A percentile compares a stretch with the other conserved stretches of the same genome.
phyloP scores from a whole-genome alignment of 2,113 vertebrate species.

The Sorex fumeus region DNA sequence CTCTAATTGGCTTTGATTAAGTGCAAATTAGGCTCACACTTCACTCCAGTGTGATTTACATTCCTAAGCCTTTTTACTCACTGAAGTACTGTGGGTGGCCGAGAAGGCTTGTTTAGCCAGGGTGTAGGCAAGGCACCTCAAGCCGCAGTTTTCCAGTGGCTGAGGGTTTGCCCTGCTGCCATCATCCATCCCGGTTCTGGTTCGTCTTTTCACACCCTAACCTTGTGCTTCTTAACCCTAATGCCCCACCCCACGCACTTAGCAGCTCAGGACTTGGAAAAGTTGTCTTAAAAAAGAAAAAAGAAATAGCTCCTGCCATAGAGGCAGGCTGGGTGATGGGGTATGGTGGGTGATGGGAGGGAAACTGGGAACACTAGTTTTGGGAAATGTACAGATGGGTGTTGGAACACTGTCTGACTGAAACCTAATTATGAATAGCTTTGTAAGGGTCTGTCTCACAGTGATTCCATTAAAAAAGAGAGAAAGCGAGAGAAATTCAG shows the following conservation, averaged over 20 bases:
- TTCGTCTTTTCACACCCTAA: not conserved
- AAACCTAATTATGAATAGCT: too few relatives aligned
- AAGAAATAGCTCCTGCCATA: too few relatives aligned
- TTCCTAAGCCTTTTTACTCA: constrained; percentile 87
- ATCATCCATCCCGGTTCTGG: not conserved
- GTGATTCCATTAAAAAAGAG: too few relatives aligned
- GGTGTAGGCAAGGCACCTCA: constrained; percentile 66
- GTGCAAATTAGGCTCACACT: constrained; percentile 91
- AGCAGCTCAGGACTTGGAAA: constrained; percentile 17
- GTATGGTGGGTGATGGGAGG: too few relatives aligned
- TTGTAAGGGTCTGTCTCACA: too few relatives aligned
- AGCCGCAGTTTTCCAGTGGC: constrained; percentile 67
- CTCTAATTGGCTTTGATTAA: constrained; percentile 92
- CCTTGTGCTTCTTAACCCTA: not conserved
- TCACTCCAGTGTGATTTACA: constrained; percentile 90
- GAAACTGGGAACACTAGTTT: too few relatives aligned
- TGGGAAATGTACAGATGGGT: too few relatives aligned
- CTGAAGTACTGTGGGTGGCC: constrained; percentile 85
- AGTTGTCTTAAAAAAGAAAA: constrained; percentile 34
- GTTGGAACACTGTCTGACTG: too few relatives aligned
- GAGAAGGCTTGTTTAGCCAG: constrained; percentile 86
- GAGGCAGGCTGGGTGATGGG: too few relatives aligned
- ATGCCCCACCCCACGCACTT: not conserved
- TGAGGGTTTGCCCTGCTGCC: not conserved
- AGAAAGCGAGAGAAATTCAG: too few relatives aligned